Conservation (phyloP, 2,888 invertebrate species). For the Drosophila peninsularis region DNA sequence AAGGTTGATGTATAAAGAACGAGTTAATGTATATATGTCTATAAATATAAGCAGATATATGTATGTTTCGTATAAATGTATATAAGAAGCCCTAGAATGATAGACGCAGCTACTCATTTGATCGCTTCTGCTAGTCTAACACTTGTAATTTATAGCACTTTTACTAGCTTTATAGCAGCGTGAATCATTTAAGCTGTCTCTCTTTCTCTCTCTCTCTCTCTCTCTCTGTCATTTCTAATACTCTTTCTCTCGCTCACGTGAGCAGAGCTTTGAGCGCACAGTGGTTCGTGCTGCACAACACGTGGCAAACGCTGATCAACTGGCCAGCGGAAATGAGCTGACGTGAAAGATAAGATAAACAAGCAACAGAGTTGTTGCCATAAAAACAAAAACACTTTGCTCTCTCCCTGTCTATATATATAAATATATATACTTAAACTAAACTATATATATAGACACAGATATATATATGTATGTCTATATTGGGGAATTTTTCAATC, state of each 20-base stretch:
- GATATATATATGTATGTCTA: neutral
- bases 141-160: neutral
- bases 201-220: neutral
- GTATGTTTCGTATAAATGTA: neutral
- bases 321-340: conserved; percentile 36
- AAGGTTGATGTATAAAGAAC: neutral
- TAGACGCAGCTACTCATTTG: neutral
- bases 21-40: neutral
- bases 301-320: conserved; percentile 39
- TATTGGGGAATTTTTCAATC: conserved; percentile 1
- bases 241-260: conserved; percentile 4
- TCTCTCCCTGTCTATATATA: neutral
- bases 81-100: neutral
- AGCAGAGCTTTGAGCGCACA: conserved; percentile 15
- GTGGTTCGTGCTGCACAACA: conserved; percentile 26
- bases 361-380: conserved; percentile 31
- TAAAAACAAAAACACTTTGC: conserved; percentile 13
- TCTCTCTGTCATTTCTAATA: neutral
- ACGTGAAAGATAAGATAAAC: conserved; percentile 48
- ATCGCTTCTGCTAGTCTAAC: neutral
- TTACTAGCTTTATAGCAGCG: neutral
- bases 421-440: neutral
- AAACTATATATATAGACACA: neutral
- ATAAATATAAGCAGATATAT: neutral
- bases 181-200: conserved; percentile 27